These are phyloP conservation scores for Chymomyza costata DNA, from an alignment of 1,140 invertebrate species.

Conservation along the genomic window DNA sequence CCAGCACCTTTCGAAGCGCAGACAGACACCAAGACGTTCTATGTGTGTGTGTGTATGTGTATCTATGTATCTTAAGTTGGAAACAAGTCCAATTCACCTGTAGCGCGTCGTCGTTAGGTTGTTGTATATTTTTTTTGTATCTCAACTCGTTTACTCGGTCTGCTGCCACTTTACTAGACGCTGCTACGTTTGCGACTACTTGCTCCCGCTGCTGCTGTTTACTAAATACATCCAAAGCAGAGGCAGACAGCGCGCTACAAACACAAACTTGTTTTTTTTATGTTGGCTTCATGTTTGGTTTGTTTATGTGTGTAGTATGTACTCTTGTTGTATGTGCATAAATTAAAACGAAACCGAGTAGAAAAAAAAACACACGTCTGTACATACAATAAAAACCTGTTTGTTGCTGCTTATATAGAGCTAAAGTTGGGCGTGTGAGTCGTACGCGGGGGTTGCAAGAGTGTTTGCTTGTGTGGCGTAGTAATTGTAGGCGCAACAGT, in stretches of 20 bases:
- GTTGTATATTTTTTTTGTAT: conserved; percentile 16
- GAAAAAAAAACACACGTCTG: conserved; percentile 60
- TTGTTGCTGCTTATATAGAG: conserved; percentile 58
- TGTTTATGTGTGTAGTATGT: conserved; percentile 43
- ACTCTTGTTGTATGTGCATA: conserved; percentile 51
- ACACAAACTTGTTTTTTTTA: conserved; percentile 60
- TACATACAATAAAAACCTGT: conserved; percentile 65
- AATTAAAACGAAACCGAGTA: conserved; percentile 57
- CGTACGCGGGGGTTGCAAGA: conserved; percentile 47
- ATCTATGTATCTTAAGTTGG: not conserved
- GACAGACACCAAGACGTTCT: not conserved
- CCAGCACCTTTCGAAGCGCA: conserved; percentile 33
- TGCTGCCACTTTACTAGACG: conserved; percentile 35
- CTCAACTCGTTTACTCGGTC: conserved; percentile 39
- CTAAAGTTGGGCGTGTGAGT: conserved; percentile 45
- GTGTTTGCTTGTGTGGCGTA: conserved; percentile 33
- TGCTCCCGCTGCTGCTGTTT: conserved; percentile 45
- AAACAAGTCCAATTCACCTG: conserved; percentile 62
- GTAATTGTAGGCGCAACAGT: conserved; percentile 26
- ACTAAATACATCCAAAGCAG: no score
- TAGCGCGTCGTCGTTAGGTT: conserved; percentile 44
- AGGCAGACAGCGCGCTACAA: conserved; percentile 28
- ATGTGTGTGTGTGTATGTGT: no score
- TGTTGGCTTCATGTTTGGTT: conserved; percentile 51
- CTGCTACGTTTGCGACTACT: conserved; percentile 30